Percentiles rank a stretch among this genome's conserved stretches.
Conservation (phyloP, 2,888 invertebrate species). For the Folsomia manolachei region DNA sequence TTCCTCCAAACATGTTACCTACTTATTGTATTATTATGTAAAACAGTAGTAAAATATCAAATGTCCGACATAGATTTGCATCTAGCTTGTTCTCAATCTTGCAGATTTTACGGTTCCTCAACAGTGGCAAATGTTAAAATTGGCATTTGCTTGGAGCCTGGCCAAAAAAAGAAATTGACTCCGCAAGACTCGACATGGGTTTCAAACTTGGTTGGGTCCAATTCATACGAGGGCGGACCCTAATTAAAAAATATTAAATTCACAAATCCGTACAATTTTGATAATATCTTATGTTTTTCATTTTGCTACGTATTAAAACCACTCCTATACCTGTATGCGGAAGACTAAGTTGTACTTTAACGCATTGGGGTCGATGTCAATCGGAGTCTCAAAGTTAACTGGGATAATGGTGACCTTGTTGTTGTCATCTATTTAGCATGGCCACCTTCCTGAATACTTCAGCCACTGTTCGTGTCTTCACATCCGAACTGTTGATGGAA, state of each 20-base stretch:
- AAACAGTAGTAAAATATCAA: no score
- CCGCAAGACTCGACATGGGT: background rate
- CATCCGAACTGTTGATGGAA: background rate
- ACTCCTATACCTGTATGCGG: background rate
- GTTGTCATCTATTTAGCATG: no score
- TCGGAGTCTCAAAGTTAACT: background rate
- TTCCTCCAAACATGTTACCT: no score
- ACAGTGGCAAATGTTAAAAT: background rate
- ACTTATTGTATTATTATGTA: no score
- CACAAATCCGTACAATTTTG: no score
- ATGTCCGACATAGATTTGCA: no score
- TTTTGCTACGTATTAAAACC: no score
- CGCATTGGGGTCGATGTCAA: background rate
- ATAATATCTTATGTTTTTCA: no score
- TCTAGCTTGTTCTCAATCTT: no score
- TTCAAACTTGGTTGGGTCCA: background rate
- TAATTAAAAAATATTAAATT: no score
- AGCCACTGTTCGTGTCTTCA: background rate
- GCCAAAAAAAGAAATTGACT: background rate
- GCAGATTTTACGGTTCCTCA: background rate
- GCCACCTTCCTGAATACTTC: background rate
- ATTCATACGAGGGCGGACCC: background rate
- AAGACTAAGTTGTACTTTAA: background rate
- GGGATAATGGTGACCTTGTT: background rate
- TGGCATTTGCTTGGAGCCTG: background rate